phyloP scores from a whole-genome alignment of 2,797 vertebrate genomes.

The Balearica regulorum region DNA sequence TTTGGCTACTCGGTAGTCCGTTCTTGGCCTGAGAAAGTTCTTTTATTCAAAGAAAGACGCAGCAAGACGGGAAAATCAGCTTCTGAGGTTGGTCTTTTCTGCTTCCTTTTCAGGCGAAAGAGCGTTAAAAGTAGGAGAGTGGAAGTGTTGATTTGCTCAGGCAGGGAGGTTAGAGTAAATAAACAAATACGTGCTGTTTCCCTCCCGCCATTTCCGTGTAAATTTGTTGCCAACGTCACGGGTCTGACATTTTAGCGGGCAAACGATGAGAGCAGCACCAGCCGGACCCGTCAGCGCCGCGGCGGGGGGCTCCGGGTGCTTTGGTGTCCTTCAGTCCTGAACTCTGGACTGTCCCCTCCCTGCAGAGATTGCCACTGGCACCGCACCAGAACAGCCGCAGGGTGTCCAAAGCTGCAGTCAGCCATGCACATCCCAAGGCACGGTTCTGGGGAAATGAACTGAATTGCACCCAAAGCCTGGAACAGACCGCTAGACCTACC shows the following conservation, averaged over 20 bases:
- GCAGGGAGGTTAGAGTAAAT: neutral
- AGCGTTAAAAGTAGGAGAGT: neutral
- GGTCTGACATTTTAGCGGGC: accelerated
- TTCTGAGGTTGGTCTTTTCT: constrained; percentile 7
- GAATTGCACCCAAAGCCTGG: neutral
- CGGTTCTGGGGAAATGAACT: accelerated
- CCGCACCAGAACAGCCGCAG: neutral
- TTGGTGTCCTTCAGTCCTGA: neutral
- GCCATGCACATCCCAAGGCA: neutral
- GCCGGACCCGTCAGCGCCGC: accelerated
- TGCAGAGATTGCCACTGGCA: neutral
- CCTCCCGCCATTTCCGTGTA: neutral
- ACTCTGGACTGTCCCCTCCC: neutral
- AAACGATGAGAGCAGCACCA: neutral
- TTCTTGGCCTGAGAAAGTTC: neutral
- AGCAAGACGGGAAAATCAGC: neutral
- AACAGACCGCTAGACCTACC: accelerated
- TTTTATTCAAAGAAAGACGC: neutral
- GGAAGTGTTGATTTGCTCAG: neutral
- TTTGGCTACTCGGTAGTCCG: neutral
- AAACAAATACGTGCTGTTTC: accelerated
- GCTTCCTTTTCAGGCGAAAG: neutral
- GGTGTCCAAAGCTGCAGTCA: neutral
- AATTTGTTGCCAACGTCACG: accelerated
- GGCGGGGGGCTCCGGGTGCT: accelerated